Conservation (phyloP, 1,140 invertebrate species). For the Diprion similis region DNA sequence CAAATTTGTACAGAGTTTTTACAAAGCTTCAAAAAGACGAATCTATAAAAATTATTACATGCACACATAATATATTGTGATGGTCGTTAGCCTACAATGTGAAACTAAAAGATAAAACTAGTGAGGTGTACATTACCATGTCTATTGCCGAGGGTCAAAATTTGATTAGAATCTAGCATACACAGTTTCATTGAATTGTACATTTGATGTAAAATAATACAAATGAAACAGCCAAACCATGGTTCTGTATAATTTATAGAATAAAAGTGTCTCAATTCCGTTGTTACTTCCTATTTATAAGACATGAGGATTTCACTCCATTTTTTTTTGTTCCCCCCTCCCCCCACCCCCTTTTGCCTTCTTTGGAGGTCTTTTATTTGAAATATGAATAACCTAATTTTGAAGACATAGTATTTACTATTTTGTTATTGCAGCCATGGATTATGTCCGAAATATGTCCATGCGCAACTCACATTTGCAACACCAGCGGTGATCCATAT, state of each 20-base stretch:
- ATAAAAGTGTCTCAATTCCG: constrained; percentile 1
- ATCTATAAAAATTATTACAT: neutral
- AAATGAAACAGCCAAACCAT: neutral
- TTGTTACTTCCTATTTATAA: constrained; percentile 1
- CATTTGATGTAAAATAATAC: neutral
- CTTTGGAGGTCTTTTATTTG: constrained; percentile 28
- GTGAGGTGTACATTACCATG: neutral
- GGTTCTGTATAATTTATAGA: neutral
- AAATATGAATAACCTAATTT: constrained; percentile 38
- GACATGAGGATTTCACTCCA: neutral
- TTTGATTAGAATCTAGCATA: too few relatives aligned
- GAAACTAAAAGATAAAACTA: neutral
- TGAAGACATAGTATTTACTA: constrained; percentile 5
- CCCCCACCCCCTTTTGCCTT: constrained; percentile 8
- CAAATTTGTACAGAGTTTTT: too few relatives aligned
- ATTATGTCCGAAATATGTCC: constrained; percentile 7
- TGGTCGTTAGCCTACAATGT: neutral
- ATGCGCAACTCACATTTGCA: constrained; percentile 16
- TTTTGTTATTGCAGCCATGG: neutral
- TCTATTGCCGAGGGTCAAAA: neutral
- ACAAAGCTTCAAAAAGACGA: too few relatives aligned
- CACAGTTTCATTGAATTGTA: neutral
- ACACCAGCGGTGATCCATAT: constrained; percentile 15
- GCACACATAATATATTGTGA: neutral
- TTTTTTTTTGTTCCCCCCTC: constrained; percentile 23